Evolutionary conservation across 2,888 invertebrate species (phyloP).

Genomic region (Timema podura): DNA sequence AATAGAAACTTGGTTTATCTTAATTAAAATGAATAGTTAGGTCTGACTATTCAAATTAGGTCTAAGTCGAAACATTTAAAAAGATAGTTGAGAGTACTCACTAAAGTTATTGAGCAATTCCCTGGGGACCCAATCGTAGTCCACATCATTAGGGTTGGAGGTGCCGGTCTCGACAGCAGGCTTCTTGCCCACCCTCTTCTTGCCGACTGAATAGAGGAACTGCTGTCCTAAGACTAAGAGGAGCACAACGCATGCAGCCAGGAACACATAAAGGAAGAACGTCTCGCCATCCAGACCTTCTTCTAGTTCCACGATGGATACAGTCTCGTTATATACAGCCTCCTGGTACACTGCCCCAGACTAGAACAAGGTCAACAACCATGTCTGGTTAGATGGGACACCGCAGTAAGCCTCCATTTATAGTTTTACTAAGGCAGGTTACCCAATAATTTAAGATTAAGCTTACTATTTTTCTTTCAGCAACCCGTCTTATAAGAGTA

Average conservation of each 20-base stretch:
- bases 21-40: too few species aligned
- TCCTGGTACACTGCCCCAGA: slow-evolving; percentile 58
- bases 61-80: too few species aligned
- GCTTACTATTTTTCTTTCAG: too few species aligned
- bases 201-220: slow-evolving; percentile 77
- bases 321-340: slow-evolving; percentile 96
- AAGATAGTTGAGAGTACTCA: slow-evolving; percentile 50
- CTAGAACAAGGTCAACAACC: neutral
- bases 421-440: too few species aligned
- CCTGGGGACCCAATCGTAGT: slow-evolving; percentile 97
- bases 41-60: too few species aligned
- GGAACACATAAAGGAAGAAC: slow-evolving; percentile 94
- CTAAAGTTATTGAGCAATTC: slow-evolving; percentile 80
- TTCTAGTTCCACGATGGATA: slow-evolving; percentile 92
- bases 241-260: slow-evolving; percentile 84
- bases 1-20: too few species aligned
- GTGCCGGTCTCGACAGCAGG: slow-evolving; percentile 85
- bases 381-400: too few species aligned
- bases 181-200: slow-evolving; percentile 58
- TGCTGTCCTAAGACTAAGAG: slow-evolving; percentile 86
- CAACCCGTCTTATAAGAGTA: too few species aligned
- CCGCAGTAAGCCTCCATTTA: too few species aligned
- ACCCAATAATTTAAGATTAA: too few species aligned
- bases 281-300: slow-evolving; percentile 98
- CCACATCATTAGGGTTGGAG: slow-evolving; percentile 82